phyloP scores from a whole-genome alignment of 2,888 invertebrate genomes.

The Calameuta idolon region DNA sequence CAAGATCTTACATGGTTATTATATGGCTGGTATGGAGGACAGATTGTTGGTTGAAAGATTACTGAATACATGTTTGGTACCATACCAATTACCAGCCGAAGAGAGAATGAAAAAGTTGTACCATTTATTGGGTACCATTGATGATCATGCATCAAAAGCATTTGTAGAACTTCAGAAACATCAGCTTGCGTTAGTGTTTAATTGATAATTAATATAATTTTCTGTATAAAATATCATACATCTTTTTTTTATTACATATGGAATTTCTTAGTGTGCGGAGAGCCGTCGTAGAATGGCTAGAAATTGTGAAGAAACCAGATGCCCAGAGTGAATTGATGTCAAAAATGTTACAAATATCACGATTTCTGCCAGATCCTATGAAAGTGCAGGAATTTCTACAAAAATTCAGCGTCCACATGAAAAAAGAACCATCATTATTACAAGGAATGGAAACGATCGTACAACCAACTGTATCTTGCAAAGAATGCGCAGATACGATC shows the following conservation, averaged over 20 bases:
- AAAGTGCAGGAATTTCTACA: constrained; percentile 90
- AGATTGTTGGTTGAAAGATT: constrained; percentile 91
- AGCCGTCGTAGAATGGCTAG: constrained; percentile 88
- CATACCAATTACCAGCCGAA: constrained; percentile 87
- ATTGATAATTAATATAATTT: not conserved
- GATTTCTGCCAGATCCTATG: constrained; percentile 91
- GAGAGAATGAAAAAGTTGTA: constrained; percentile 95
- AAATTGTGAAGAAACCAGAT: constrained; percentile 80
- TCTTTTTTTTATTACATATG: constrained; percentile 6
- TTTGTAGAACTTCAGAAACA: constrained; percentile 94
- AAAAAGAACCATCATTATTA: constrained; percentile 77
- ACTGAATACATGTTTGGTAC: constrained; percentile 93
- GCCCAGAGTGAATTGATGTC: constrained; percentile 77
- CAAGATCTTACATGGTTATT: constrained; percentile 94
- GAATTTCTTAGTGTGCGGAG: constrained; percentile 74
- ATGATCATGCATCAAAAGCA: constrained; percentile 94
- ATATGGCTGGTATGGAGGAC: constrained; percentile 90
- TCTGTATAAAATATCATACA: not conserved
- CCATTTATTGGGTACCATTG: constrained; percentile 91
- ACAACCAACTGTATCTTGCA: constrained; percentile 91
- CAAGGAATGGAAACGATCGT: constrained; percentile 89
- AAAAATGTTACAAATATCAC: constrained; percentile 77
- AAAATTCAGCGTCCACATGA: constrained; percentile 84
- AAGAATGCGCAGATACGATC: constrained; percentile 93
- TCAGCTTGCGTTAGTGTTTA: constrained; percentile 75